Evolutionary conservation across 2,888 invertebrate species (phyloP), one percentile per base, ranked within the genome.

Genomic region (Monopis laevigella): DNA sequence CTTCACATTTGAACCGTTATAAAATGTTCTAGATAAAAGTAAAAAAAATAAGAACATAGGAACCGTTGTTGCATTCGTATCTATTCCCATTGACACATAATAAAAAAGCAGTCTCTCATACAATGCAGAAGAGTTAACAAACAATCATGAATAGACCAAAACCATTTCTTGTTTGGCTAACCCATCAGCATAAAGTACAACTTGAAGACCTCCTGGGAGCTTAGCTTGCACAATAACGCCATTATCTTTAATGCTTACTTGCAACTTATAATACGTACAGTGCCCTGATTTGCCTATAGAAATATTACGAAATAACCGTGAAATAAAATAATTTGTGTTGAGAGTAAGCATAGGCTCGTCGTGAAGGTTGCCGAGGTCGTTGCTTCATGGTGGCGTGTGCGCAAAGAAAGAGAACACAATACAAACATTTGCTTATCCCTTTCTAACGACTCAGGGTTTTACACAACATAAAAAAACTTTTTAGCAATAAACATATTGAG

Each of bases 221-320:
- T 32, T 28, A n/a, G 7, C 17, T 32, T 32, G 32, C 32, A 17
- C 32, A 32, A 32, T 32, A 14, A 17, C 10, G 17, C 17, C 32
- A 32, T 32, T 32, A 32, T 29, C n/a, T 3, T 14, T 14, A 7
- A 29, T 17, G 32, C 32, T 14, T 17, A 32, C 12, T 14, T 10
- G 14, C 6, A 32, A 7, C 32, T 17, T 17, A n/a, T 17, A 17
- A 32, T 32, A 17, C 32, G 10, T 32, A 32, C 32, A 32, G 17
- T 32, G 17, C 32, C n/a, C 10, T 32, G 32, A n/a, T 17, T 32
- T 53, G 56, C 55, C 60, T 63, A 63, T 65, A 67, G 64, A 66
- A 71, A 70, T 61, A 59, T 72, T 70, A 70, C 65, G 65, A 71
- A 74, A 74, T 64, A 67, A 62, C 73, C 72, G 69, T 74, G 70